These are phyloP conservation scores for Trigoniulus corallinus DNA, from an alignment of 1,140 invertebrate species.

Conservation along the genomic window DNA sequence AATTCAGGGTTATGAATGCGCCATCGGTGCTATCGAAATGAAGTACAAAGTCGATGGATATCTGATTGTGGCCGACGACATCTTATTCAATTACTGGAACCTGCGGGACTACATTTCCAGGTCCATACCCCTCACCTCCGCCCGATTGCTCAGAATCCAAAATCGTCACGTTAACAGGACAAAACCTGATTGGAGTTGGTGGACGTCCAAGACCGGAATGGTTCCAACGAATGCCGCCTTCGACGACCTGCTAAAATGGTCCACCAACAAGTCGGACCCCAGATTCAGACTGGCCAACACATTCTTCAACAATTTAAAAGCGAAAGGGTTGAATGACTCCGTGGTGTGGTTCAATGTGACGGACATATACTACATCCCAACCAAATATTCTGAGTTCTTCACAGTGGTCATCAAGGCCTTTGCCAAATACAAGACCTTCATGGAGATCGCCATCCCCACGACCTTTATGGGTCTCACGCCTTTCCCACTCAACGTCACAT, in stretches of 20 bases:
- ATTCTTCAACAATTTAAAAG: not conserved
- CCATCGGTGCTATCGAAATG: constrained; percentile 24
- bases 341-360: not conserved
- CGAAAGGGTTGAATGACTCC: not conserved
- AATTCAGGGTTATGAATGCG: constrained; percentile 19
- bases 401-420: not conserved
- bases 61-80: constrained; percentile 20
- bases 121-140: too few species aligned
- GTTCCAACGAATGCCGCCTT: not conserved
- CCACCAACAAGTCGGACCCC: not conserved
- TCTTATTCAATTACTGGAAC: constrained; percentile 18
- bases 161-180: not conserved
- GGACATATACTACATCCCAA: not conserved
- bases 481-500: too few species aligned
- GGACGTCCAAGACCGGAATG: not conserved
- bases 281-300: not conserved
- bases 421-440: not conserved
- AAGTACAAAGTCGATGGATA: constrained; percentile 24
- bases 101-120: constrained; percentile 8
- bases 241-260: not conserved
- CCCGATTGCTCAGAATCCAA: too few species aligned
- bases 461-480: not conserved
- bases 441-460: constrained; percentile 1
- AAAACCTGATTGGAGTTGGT: not conserved
- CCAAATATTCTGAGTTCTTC: not conserved